These are phyloP conservation scores for Dryococelus australis DNA, from an alignment of 2,888 invertebrate species.

Conservation along the genomic window DNA sequence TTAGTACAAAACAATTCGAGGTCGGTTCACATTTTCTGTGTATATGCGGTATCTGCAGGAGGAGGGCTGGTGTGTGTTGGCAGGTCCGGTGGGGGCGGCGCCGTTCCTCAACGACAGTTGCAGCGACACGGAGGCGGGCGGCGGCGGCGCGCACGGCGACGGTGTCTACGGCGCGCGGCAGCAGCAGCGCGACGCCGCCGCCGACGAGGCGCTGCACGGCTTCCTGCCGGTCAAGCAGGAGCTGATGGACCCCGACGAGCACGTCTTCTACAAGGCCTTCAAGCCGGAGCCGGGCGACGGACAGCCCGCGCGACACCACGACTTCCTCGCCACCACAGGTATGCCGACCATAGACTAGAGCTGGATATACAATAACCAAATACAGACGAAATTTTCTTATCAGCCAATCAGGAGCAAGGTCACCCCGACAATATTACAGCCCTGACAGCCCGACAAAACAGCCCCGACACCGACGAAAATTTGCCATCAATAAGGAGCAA, in stretches of 20 bases:
- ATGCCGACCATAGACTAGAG: not conserved
- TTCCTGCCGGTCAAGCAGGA: conserved; percentile 60
- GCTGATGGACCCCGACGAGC: conserved; percentile 55
- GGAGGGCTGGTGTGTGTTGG: not conserved
- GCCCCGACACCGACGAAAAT: too few relatives aligned
- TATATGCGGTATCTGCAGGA: too few relatives aligned
- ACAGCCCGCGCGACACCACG: conserved; percentile 31
- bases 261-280: conserved; percentile 47
- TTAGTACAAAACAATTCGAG: too few relatives aligned
- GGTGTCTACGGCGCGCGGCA: conserved; percentile 47
- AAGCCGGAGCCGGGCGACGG: conserved; percentile 22
- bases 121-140: conserved; percentile 60
- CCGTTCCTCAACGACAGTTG: conserved; percentile 62
- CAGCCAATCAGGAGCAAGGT: too few relatives aligned
- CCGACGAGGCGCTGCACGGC: conserved; percentile 48
- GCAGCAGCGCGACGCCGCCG: conserved; percentile 29
- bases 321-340: conserved; percentile 36
- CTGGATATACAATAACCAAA: not conserved
- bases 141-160: conserved; percentile 48
- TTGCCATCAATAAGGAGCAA: too few relatives aligned
- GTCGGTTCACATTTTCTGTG: too few relatives aligned
- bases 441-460: too few relatives aligned
- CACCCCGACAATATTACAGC: too few relatives aligned
- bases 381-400: too few relatives aligned
- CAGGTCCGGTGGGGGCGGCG: conserved; percentile 47